Evolutionary conservation across 2,888 invertebrate genomes (phyloP).

Genomic region (Dynastes hyllus): DNA sequence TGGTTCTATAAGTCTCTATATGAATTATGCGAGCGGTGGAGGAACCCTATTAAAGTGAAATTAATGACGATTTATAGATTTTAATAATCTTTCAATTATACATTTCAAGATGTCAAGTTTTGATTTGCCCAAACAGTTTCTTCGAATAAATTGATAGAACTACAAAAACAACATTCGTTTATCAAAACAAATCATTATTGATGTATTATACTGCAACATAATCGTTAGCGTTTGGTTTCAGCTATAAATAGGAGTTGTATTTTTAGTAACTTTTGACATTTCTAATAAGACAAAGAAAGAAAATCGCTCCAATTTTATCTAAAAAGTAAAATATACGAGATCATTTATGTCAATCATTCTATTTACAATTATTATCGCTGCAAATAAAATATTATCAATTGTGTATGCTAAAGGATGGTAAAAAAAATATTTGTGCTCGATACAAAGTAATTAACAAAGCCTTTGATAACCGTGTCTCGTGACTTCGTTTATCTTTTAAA

Average conservation of each 20-base stretch:
- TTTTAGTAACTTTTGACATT: neutral
- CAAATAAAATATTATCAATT: too few species aligned
- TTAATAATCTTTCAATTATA: too few species aligned
- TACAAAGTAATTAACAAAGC: constrained; percentile 11
- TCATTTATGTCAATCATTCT: neutral
- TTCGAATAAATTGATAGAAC: neutral
- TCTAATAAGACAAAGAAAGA: constrained; percentile 1
- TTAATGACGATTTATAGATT: too few species aligned
- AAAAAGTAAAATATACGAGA: neutral
- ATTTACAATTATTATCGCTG: too few species aligned
- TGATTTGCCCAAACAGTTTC: neutral
- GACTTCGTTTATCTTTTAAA: constrained; percentile 9
- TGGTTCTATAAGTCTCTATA: too few species aligned
- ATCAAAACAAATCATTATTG: constrained; percentile 44
- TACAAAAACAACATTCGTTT: neutral
- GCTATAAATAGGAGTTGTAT: neutral
- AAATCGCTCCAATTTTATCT: neutral
- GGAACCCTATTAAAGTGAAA: too few species aligned
- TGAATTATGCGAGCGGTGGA: too few species aligned
- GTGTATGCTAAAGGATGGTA: neutral
- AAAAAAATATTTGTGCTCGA: constrained; percentile 8
- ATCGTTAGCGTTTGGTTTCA: neutral
- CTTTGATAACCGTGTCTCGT: constrained; percentile 12
- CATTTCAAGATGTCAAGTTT: neutral
- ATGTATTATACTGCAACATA: neutral